phyloP scores from a whole-genome alignment of 2,888 invertebrate genomes.

The Brachycybe producta region DNA sequence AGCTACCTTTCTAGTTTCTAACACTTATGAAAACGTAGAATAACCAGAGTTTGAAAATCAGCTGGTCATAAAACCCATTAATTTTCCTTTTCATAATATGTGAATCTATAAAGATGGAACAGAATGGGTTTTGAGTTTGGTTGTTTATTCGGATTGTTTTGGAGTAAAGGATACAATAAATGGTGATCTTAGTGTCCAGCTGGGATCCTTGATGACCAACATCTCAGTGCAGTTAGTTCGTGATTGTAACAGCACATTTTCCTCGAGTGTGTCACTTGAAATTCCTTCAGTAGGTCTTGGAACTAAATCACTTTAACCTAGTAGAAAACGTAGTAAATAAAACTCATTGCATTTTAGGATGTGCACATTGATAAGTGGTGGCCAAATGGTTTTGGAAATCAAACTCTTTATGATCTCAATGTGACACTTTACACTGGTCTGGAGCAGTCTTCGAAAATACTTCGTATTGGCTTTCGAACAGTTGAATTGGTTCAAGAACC shows the following conservation, averaged over 20 bases:
- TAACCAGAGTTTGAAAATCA: no score
- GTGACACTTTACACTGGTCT: conserved; percentile 39
- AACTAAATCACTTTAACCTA: no score
- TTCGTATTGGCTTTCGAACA: conserved; percentile 71
- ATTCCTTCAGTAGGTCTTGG: no score
- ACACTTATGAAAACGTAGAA: no score
- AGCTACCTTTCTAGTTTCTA: no score
- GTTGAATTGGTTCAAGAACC: conserved; percentile 65
- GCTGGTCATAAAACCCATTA: no score
- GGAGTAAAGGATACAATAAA: no score
- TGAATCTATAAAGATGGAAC: background rate
- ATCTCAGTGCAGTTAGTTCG: no score
- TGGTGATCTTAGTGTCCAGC: no score
- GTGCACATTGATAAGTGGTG: conserved; percentile 61
- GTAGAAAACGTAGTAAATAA: background rate
- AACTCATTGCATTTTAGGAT: conserved; percentile 4
- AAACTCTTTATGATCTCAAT: conserved; percentile 56
- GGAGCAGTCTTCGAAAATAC: conserved; percentile 34
- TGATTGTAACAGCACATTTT: background rate
- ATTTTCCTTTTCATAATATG: background rate
- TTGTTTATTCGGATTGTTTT: no score
- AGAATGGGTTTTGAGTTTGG: background rate
- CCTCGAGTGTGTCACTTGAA: no score
- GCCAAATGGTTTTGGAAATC: conserved; percentile 84
- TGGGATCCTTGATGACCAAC: no score